phyloP scores from a whole-genome alignment of 2,113 vertebrate species.

The Gavialis gangeticus region DNA sequence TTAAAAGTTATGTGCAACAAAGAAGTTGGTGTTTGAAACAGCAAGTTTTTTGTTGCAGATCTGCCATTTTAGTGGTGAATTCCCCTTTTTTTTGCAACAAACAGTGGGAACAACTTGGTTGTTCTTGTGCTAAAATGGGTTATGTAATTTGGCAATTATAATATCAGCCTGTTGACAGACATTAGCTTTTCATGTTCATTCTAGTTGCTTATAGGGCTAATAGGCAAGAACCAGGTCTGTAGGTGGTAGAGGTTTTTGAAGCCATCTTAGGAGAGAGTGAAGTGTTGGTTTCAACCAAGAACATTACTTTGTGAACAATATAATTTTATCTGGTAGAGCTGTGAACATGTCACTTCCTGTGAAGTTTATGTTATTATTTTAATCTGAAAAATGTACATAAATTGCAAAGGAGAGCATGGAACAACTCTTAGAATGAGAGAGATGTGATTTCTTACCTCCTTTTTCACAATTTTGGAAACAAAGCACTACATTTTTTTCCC shows the following conservation, averaged over 20 bases:
- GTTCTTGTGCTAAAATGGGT: no score
- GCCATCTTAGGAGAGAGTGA: background rate
- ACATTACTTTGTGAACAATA: background rate
- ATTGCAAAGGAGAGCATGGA: background rate
- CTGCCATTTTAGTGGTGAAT: no score
- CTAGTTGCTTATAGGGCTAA: background rate
- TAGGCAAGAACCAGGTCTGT: background rate
- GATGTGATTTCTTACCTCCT: background rate
- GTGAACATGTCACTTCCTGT: background rate
- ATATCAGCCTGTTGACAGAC: background rate
- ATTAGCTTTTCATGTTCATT: background rate
- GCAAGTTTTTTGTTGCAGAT: no score
- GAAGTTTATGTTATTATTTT: background rate
- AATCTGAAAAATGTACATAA: background rate
- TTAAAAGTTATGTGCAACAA: no score
- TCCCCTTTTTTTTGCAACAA: no score
- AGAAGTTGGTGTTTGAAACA: no score
- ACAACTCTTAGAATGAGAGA: background rate
- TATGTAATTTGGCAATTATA: background rate
- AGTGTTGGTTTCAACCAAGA: background rate
- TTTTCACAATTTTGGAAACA: background rate
- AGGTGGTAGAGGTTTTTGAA: background rate
- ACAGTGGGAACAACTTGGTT: no score
- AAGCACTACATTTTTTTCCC: no score
- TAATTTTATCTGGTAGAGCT: background rate